Conservation (phyloP, 2,888 invertebrate species). For the Punctoribates punctum region DNA sequence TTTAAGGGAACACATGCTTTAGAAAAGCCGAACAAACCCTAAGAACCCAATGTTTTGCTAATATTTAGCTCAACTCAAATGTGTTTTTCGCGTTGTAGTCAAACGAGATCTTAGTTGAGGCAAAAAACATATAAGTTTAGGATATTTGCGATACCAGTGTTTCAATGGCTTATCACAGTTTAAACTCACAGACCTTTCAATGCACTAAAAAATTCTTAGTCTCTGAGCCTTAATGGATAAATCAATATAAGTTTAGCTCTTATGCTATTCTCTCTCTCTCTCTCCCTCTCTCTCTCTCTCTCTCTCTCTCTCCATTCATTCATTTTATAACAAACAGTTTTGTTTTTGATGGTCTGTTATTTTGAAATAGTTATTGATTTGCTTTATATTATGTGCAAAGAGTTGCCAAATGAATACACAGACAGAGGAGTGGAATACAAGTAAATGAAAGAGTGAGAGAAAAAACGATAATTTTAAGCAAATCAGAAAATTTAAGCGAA, state of each 20-base stretch:
- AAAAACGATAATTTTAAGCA: conserved; percentile 25
- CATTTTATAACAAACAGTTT: background rate
- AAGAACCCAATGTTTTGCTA: background rate
- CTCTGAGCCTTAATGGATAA: conserved; percentile 9
- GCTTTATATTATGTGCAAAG: conserved; percentile 6
- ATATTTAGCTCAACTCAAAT: background rate
- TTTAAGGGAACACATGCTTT: conserved; percentile 9
- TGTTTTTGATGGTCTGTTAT: conserved; percentile 18
- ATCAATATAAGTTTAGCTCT: background rate
- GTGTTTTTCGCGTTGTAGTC: conserved; percentile 2
- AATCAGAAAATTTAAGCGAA: conserved; percentile 3
- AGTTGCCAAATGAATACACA: conserved; percentile 11
- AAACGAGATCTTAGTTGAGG: background rate
- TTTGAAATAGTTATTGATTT: conserved; percentile 29
- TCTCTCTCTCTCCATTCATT: conserved; percentile 12
- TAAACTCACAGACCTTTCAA: background rate
- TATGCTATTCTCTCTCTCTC: background rate
- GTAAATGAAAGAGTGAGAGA: background rate
- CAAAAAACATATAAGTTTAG: conserved; percentile 15
- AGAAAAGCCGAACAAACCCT: background rate
- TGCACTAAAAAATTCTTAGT: conserved; percentile 15
- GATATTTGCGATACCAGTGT: background rate
- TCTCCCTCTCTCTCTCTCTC: conserved; percentile 27
- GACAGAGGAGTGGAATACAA: background rate
- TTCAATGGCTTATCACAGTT: background rate